Evolutionary conservation across 2,797 vertebrate species (phyloP).

Genomic region (Anguilla obscura): DNA sequence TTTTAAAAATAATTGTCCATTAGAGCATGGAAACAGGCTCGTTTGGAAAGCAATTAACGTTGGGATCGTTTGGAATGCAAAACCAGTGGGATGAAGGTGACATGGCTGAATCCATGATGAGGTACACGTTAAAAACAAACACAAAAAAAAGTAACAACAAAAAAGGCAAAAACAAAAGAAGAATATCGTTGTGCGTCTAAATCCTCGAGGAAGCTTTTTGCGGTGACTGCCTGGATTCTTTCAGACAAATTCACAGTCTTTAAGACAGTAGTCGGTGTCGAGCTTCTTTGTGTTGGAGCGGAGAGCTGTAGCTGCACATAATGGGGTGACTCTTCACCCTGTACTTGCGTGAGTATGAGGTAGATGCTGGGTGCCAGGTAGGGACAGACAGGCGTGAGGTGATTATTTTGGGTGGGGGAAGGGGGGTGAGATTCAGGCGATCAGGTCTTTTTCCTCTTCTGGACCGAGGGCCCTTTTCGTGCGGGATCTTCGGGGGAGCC

Average conservation of each 20-base stretch:
- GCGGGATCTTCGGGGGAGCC: slow-evolving; percentile 70
- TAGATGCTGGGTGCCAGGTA: slow-evolving; percentile 65
- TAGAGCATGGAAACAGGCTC: slow-evolving; percentile 6
- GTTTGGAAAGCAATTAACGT: not conserved
- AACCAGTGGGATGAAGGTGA: not conserved
- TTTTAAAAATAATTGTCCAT: not conserved
- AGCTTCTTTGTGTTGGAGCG: slow-evolving; percentile 18
- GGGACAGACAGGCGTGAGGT: not conserved
- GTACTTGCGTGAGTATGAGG: slow-evolving; percentile 73
- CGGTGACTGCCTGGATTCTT: slow-evolving; percentile 26
- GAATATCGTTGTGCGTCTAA: slow-evolving; percentile 18
- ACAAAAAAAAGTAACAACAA: not conserved
- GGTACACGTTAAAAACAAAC: slow-evolving; percentile 22
- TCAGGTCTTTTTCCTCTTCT: slow-evolving; percentile 83
- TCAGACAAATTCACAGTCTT: slow-evolving; percentile 66
- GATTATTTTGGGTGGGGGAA: not conserved
- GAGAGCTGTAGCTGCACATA: slow-evolving; percentile 66
- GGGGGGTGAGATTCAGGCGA: slow-evolving; percentile 35
- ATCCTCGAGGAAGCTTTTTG: not conserved
- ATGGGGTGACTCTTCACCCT: slow-evolving; percentile 70
- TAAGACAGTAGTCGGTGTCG: slow-evolving; percentile 72
- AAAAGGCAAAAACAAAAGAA: not conserved
- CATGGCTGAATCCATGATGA: slow-evolving; percentile 14
- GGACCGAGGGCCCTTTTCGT: slow-evolving; percentile 80
- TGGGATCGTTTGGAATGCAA: slow-evolving; percentile 1